Evolutionary conservation across 2,113 vertebrate genomes (phyloP), one percentile per base, ranked within the genome.

Genomic region (Syrrhaptes paradoxus): DNA sequence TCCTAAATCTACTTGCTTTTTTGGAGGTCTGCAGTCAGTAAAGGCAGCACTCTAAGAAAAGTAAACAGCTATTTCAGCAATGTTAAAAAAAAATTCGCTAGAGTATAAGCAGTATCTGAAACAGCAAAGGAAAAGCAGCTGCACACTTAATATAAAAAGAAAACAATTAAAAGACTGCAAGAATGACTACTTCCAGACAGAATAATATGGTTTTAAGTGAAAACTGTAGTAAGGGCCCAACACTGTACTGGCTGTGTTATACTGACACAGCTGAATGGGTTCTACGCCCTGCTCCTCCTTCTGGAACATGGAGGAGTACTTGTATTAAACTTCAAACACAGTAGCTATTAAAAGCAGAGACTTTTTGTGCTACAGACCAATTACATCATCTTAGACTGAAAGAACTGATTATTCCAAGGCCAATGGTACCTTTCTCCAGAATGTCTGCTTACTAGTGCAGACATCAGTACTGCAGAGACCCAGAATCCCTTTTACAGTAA

Each of bases 331-430:
- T 85, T 87, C 54, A 87, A 95, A 85, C 22, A 76, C 3, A 79
- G 55, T 25, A 94, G 71, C 89, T 74, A 21, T 67, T 61, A 80
- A 73, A 93, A 87, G 57, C 65, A 78, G 58, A 93, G 32, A 76
- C 18, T 80, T 87, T 29, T 61, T 46, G 21, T 4, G 4, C 62
- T 87, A 28, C 31, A 91, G 52, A 59, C 75, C 41, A 31, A 83
- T 88, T 71, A 83, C 72, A 85, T 88, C 81, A 96, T 85, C 51
- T 67, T 17, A 55, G 36, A 41, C 51, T 74, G 59, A 96, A 93
- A 88, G 46, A 78, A 65, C 9, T 8, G 17, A 75, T 80, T 90
- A 93, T 93, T 91, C 80, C 52, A 85, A 95, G 59, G 79, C 67
- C 63, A 86, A 15, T 2, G 0, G 31, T 32, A 84, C 76, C 45